Evolutionary conservation across 2,888 invertebrate species (phyloP).

Genomic region (Spilarctia lutea): DNA sequence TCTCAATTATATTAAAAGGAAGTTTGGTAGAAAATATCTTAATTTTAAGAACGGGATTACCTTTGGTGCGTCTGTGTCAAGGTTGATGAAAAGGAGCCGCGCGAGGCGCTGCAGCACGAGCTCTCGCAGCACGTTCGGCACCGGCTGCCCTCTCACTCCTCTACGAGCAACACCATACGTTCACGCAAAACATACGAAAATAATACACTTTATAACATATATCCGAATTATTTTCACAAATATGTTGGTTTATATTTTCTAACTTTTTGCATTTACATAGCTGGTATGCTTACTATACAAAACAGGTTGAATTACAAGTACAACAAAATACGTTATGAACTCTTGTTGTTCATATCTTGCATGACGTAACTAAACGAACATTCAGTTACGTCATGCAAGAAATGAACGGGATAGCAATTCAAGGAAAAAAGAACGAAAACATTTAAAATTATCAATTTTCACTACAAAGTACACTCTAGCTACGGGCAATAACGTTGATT

Average conservation of each 20-base stretch:
- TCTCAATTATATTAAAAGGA: neutral
- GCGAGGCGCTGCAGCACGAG: constrained; percentile 92
- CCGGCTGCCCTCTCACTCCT: constrained; percentile 92
- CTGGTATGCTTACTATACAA: neutral
- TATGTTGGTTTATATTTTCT: neutral
- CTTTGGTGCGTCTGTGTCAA: constrained; percentile 85
- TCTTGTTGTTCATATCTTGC: too few relatives aligned
- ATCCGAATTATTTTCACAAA: neutral
- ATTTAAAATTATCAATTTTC: too few relatives aligned
- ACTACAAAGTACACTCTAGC: too few relatives aligned
- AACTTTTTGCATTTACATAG: neutral
- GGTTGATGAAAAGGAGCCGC: constrained; percentile 90
- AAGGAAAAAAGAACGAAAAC: too few relatives aligned
- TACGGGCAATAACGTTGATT: too few relatives aligned
- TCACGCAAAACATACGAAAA: constrained; percentile 51
- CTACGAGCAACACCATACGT: constrained; percentile 83
- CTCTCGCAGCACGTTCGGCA: constrained; percentile 89
- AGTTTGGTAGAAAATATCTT: neutral
- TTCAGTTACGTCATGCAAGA: too few relatives aligned
- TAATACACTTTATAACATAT: neutral
- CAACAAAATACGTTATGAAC: too few relatives aligned
- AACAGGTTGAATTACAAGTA: too few relatives aligned
- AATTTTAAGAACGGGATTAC: constrained; percentile 50
- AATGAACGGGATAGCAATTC: too few relatives aligned
- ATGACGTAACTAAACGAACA: too few relatives aligned